phyloP scores from a whole-genome alignment of 2,113 vertebrate species.

The Cyphomyrus plagiostoma region DNA sequence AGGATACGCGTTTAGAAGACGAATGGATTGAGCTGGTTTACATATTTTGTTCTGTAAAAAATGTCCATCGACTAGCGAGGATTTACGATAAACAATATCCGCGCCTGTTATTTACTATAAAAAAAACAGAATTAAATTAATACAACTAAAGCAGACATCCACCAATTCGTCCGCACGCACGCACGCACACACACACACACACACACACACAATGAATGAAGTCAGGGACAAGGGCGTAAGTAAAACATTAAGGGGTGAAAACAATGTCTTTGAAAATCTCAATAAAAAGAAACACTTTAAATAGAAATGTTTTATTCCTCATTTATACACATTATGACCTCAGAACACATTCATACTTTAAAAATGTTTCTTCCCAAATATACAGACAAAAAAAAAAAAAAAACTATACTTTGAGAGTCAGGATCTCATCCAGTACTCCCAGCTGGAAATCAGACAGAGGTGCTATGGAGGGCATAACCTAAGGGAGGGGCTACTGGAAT shows the following conservation, averaged over 20 bases:
- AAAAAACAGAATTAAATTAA: neutral
- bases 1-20: neutral
- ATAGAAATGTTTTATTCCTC: neutral
- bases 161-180: neutral
- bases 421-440: neutral
- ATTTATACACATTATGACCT: slow-evolving; percentile 11
- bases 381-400: neutral
- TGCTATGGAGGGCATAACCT: neutral
- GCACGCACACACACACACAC: neutral
- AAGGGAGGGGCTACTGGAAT: neutral
- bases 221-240: neutral
- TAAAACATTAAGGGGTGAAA: neutral
- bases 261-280: neutral
- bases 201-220: neutral
- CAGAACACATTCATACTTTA: slow-evolving; percentile 12
- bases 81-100: neutral
- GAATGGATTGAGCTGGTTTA: neutral
- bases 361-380: slow-evolving; percentile 12
- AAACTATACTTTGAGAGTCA: neutral
- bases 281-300: neutral
- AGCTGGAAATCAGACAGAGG: neutral
- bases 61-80: neutral
- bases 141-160: neutral
- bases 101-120: neutral
- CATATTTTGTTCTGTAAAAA: neutral